These are phyloP conservation scores for Lottia gigantea DNA, from an alignment of 2,888 invertebrate species.

Conservation along the genomic window DNA sequence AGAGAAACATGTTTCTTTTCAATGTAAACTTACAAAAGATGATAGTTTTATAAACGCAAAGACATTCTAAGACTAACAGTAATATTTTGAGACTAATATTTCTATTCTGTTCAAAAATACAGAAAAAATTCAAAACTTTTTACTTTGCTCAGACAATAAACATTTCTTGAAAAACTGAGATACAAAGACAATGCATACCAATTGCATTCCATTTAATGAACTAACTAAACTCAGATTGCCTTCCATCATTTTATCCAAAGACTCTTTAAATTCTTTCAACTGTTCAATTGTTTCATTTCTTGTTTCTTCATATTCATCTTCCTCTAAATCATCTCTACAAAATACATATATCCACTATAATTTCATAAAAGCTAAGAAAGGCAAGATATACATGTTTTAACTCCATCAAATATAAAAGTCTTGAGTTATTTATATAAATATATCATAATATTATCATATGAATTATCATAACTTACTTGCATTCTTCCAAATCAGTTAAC, in stretches of 20 bases:
- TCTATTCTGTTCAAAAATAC: no score
- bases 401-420: neutral
- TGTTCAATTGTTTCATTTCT: constrained; percentile 79
- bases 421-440: no score
- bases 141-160: no score
- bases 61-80: no score
- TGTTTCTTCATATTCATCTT: constrained; percentile 77
- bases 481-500: constrained; percentile 78
- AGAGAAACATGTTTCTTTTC: no score
- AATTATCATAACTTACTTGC: constrained; percentile 71
- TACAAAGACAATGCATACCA: constrained; percentile 69
- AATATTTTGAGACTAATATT: no score
- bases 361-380: neutral
- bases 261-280: constrained; percentile 76
- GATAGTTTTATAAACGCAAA: no score
- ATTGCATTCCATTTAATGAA: constrained; percentile 76
- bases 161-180: no score
- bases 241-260: constrained; percentile 74
- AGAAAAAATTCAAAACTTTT: no score
- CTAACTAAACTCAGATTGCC: constrained; percentile 79
- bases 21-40: no score
- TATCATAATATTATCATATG: no score
- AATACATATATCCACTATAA: constrained; percentile 20
- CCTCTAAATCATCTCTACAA: constrained; percentile 75
- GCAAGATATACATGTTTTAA: neutral